Percentiles rank a stretch among this genome's conserved stretches.
phyloP scores from a whole-genome alignment of 2,888 invertebrate species.

The Athetis lepigone region DNA sequence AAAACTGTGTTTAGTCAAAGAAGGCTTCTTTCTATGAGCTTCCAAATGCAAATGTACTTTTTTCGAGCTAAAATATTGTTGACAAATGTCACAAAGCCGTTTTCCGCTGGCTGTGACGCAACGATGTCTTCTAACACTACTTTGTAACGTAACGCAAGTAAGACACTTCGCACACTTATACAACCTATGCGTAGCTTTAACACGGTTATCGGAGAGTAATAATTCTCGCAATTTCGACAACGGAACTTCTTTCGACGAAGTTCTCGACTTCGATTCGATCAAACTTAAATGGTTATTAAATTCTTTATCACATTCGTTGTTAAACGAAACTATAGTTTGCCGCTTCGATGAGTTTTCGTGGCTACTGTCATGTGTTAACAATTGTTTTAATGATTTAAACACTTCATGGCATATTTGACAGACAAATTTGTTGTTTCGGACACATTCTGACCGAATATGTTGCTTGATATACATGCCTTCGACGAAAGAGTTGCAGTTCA shows the following conservation, averaged over 20 bases:
- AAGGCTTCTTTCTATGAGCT: slow-evolving; percentile 47
- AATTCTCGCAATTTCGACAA: neutral
- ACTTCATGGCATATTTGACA: slow-evolving; percentile 9
- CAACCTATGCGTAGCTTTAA: slow-evolving; percentile 13
- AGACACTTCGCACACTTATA: slow-evolving; percentile 43
- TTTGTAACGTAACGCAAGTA: slow-evolving; percentile 28
- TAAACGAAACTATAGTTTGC: slow-evolving; percentile 42
- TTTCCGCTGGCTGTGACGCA: slow-evolving; percentile 5
- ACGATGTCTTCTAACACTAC: slow-evolving; percentile 9
- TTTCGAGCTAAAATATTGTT: slow-evolving; percentile 21
- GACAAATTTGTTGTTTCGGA: neutral
- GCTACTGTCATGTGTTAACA: slow-evolving; percentile 14
- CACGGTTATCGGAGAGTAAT: neutral
- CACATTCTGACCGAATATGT: slow-evolving; percentile 12
- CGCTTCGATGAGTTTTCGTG: slow-evolving; percentile 12
- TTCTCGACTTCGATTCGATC: slow-evolving; percentile 9
- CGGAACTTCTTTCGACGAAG: neutral
- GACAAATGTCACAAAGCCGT: slow-evolving; percentile 51
- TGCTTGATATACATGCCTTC: neutral
- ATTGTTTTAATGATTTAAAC: slow-evolving; percentile 22
- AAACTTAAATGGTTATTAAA: slow-evolving; percentile 44
- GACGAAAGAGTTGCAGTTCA: slow-evolving; percentile 31
- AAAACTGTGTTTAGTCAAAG: slow-evolving; percentile 41
- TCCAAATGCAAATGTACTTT: slow-evolving; percentile 40
- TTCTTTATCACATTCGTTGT: slow-evolving; percentile 43